These are phyloP conservation scores for Drosophila flavopinicola DNA, from an alignment of 2,888 invertebrate genomes.

Conservation along the genomic window DNA sequence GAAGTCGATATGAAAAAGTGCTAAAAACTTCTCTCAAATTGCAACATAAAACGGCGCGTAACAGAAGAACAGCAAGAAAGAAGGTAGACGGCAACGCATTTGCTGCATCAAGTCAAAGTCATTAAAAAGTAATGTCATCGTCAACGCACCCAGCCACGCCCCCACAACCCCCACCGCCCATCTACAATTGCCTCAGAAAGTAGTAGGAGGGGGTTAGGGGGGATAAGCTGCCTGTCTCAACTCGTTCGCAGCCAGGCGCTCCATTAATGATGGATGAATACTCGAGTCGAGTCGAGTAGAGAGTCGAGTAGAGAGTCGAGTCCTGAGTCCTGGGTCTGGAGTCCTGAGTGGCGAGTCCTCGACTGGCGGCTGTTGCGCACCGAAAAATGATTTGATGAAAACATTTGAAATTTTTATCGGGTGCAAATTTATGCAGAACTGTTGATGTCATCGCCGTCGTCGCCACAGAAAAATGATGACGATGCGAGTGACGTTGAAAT, in stretches of 20 bases:
- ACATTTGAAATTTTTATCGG: slow-evolving; percentile 82
- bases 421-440: slow-evolving; percentile 83
- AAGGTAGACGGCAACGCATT: slow-evolving; percentile 52
- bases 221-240: slow-evolving; percentile 27
- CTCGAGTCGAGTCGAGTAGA: slow-evolving; percentile 35
- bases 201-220: not conserved
- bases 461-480: slow-evolving; percentile 68
- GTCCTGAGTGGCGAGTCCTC: slow-evolving; percentile 17
- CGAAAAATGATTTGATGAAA: slow-evolving; percentile 78
- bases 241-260: slow-evolving; percentile 58
- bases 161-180: too few species aligned
- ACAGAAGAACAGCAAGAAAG: slow-evolving; percentile 22
- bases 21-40: slow-evolving; percentile 34
- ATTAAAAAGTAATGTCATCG: slow-evolving; percentile 79
- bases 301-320: too few species aligned
- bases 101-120: slow-evolving; percentile 80
- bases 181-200: slow-evolving; percentile 27
- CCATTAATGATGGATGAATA: slow-evolving; percentile 78
- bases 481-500: slow-evolving; percentile 79
- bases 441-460: slow-evolving; percentile 78
- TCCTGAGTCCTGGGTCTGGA: slow-evolving; percentile 1
- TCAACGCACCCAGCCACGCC: slow-evolving; percentile 63
- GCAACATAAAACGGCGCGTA: slow-evolving; percentile 31
- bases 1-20: slow-evolving; percentile 19
- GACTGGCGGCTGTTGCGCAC: slow-evolving; percentile 43